These are phyloP conservation scores for Aporophyla lueneburgensis DNA, from an alignment of 2,888 invertebrate species.

Conservation along the genomic window DNA sequence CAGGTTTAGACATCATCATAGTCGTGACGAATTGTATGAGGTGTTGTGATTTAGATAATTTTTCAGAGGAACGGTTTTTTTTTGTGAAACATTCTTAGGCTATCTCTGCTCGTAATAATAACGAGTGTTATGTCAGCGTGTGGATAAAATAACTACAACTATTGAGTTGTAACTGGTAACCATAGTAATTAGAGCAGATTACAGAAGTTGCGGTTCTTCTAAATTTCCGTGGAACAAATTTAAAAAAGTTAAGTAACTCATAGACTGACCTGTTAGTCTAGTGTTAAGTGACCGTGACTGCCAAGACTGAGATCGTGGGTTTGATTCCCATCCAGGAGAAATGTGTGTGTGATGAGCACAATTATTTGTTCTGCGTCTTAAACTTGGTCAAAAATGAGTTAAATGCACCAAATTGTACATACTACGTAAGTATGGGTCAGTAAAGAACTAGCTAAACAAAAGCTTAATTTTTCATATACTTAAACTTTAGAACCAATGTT, in stretches of 20 bases:
- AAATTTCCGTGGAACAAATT: neutral
- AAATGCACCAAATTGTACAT: too few relatives aligned
- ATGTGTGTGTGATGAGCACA: too few relatives aligned
- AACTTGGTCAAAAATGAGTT: too few relatives aligned
- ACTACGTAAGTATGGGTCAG: too few relatives aligned
- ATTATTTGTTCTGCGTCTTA: too few relatives aligned
- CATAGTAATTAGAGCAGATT: neutral
- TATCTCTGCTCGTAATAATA: neutral
- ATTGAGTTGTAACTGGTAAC: neutral
- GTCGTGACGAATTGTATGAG: slow-evolving; percentile 5
- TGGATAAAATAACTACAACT: neutral
- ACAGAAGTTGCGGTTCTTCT: neutral
- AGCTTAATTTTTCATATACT: too few relatives aligned
- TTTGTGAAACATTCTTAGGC: neutral
- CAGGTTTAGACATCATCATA: slow-evolving; percentile 19
- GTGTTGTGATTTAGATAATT: slow-evolving; percentile 11
- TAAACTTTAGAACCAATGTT: too few relatives aligned
- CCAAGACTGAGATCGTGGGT: too few relatives aligned
- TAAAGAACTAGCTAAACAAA: too few relatives aligned
- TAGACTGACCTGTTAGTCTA: neutral
- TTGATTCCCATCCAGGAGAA: too few relatives aligned
- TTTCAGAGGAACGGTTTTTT: neutral
- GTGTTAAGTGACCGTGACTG: too few relatives aligned
- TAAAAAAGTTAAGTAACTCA: neutral
- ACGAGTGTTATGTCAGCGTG: neutral